Evolutionary conservation across 1,140 invertebrate species (phyloP).

Genomic region (Subanguina moxae): DNA sequence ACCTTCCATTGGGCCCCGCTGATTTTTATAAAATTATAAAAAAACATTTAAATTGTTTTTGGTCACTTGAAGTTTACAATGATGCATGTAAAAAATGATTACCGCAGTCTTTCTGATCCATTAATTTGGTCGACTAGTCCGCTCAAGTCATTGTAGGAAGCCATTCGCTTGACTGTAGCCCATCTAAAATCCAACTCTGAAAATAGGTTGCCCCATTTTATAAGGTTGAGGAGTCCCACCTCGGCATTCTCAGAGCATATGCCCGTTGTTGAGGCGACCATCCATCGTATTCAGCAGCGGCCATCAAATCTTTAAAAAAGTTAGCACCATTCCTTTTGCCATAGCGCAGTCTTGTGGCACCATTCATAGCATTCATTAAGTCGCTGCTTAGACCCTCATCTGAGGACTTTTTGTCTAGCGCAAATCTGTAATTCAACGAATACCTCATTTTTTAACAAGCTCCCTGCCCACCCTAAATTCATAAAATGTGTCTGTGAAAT

Average conservation of each 20-base stretch:
- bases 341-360: conserved; percentile 1
- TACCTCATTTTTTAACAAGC: too few species aligned
- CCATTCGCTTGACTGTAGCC: background rate
- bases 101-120: background rate
- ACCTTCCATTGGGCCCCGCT: too few species aligned
- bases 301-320: background rate
- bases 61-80: too few species aligned
- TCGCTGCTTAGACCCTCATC: background rate
- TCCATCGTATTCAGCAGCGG: background rate
- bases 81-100: background rate
- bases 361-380: conserved; percentile 1
- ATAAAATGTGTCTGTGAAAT: too few species aligned
- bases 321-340: background rate
- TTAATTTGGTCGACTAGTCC: background rate
- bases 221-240: background rate
- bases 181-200: background rate
- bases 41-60: too few species aligned
- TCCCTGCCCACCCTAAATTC: too few species aligned
- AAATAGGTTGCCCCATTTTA: background rate
- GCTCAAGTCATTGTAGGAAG: background rate
- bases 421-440: background rate
- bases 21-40: too few species aligned
- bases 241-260: background rate
- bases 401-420: background rate
- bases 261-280: background rate